Conservation (phyloP, 1,140 invertebrate genomes). For the Drosophila arizonae region DNA sequence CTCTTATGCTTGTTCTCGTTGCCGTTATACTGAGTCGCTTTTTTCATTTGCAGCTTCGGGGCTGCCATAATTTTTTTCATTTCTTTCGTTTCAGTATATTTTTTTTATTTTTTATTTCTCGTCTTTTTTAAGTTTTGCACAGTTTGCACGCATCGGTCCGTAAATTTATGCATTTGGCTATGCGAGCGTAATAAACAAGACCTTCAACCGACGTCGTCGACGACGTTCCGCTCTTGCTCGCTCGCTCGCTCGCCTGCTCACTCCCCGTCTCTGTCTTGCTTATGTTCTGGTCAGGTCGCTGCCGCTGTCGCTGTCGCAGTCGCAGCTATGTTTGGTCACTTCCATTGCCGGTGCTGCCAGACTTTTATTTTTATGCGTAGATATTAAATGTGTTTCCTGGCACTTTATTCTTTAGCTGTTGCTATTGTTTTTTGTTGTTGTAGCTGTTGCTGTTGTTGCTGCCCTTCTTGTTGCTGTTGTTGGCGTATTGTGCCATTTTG, state of each 20-base stretch:
- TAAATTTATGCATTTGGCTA: constrained; percentile 82
- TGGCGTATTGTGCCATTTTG: constrained; percentile 74
- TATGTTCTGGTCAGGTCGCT: constrained; percentile 31
- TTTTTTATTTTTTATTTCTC: constrained; percentile 22
- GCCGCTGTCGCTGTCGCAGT: constrained; percentile 26
- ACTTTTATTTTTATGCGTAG: constrained; percentile 81
- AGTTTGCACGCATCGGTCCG: constrained; percentile 80
- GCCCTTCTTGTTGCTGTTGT: constrained; percentile 43
- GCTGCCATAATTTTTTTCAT: constrained; percentile 57
- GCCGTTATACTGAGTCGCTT: constrained; percentile 48
- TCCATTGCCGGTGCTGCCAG: constrained; percentile 75
- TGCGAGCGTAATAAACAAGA: constrained; percentile 81
- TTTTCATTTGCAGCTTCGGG: constrained; percentile 72
- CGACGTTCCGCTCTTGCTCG: constrained; percentile 25
- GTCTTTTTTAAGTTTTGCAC: constrained; percentile 71
- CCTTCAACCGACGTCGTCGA: constrained; percentile 71
- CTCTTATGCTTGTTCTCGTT: constrained; percentile 17
- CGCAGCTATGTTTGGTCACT: constrained; percentile 66
- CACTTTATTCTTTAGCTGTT: constrained; percentile 70
- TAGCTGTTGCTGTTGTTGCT: constrained; percentile 28
- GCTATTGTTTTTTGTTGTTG: constrained; percentile 30
- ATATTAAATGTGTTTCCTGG: constrained; percentile 82
- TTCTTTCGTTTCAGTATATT: constrained; percentile 23
- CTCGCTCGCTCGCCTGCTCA: neutral
- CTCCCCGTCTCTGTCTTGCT: constrained; percentile 27